Evolutionary conservation across 2,888 invertebrate species (phyloP), one percentile per base, ranked within the genome.

Genomic region (Perizoma affinitatum): DNA sequence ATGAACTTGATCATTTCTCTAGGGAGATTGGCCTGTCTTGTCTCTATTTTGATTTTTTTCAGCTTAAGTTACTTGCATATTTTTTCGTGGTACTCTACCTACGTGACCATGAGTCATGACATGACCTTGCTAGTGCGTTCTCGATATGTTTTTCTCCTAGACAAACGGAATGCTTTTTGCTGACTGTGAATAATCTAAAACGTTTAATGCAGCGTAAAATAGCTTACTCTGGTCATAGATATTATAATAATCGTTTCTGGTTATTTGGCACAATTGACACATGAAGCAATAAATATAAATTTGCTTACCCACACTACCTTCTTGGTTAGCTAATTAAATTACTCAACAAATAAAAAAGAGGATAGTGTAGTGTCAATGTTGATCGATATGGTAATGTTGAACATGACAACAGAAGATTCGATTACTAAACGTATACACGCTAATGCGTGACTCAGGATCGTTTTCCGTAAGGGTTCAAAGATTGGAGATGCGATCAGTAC

Each of bases 401-500:
- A 38, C 11, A 41, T 52, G 50, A 40, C 46, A 51, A 53, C 48
- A 58, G 33, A 59, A 46, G 45, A 33, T 59, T 50, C 10, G 36
- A 51, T 60, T 59, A 58, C 54, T 40, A 49, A 41, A 53, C 53
- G 41, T 54, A 60, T 43, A 60, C 11, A 40, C 40, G 46, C 46
- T 65, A 61, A 65, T 61, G 48, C 52, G 57, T 52, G 63, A 58
- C 22, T 65, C 66, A 61, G 58, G 54, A 65, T 64, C 63, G 46
- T 58, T 53, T 52, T 63, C 58, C 52, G 44, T 22, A 48, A 36
- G 50, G 50, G 55, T 48, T 6, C 47, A 46, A 51, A 50, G 42
- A 50, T 42, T 41, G 43, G 43, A 60, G 22, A 22, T 48, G 36
- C 56, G 46, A 57, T 44, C 54, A 54, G 44, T 53, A 36, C 4